Evolutionary conservation across 2,797 vertebrate genomes (phyloP).

Genomic region (Poecilia velifera): DNA sequence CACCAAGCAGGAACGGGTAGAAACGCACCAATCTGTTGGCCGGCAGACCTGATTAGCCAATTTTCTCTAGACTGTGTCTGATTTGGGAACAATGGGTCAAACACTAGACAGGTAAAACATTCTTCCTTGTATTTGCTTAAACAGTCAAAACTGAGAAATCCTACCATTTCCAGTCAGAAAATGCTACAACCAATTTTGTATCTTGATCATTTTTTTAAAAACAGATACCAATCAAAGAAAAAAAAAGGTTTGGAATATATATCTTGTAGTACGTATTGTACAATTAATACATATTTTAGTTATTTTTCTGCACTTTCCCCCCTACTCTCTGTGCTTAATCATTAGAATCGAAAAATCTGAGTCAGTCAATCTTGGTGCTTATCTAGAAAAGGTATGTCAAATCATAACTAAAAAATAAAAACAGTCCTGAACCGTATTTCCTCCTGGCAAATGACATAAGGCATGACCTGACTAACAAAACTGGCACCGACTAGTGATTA

Average conservation of each 20-base stretch:
- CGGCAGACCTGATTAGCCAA: not conserved
- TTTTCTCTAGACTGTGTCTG: not conserved
- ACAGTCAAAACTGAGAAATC: not conserved
- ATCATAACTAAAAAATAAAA: not conserved
- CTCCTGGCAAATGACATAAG: not conserved
- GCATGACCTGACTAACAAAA: not conserved
- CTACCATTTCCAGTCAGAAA: not conserved
- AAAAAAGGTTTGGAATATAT: not conserved
- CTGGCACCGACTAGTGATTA: not conserved
- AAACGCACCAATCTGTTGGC: not conserved
- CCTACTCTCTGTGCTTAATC: not conserved
- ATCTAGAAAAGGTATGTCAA: not conserved
- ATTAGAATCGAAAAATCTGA: not conserved
- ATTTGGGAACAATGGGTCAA: not conserved
- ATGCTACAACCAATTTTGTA: not conserved
- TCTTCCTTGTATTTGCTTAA: not conserved
- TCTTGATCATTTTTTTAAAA: not conserved
- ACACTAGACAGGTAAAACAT: too few species aligned
- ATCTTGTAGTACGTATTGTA: not conserved
- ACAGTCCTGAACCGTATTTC: not conserved
- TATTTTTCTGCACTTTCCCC: not conserved
- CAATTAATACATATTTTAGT: not conserved
- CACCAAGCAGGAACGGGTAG: not conserved
- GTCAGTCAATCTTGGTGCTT: not conserved
- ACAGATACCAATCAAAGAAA: not conserved